phyloP scores from a whole-genome alignment of 2,113 vertebrate species.

The Pygathrix nemaeus region DNA sequence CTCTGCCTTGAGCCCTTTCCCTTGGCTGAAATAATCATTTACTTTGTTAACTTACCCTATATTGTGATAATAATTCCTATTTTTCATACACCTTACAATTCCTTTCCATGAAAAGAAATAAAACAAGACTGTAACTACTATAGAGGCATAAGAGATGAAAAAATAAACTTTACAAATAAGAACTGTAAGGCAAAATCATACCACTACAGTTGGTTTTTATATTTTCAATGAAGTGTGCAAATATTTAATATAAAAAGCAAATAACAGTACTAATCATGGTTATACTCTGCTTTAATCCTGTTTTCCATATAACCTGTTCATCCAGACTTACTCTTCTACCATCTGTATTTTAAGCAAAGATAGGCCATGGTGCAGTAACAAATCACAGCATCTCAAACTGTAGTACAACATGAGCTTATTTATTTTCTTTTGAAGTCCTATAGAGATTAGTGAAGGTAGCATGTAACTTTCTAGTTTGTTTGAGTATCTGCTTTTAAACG shows the following conservation, averaged over 20 bases:
- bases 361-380: not conserved
- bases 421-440: not conserved
- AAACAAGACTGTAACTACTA: not conserved
- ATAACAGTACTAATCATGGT: not conserved
- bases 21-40: conserved; percentile 40
- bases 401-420: not conserved
- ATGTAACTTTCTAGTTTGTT: not conserved
- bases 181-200: not conserved
- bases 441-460: not conserved
- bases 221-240: not conserved
- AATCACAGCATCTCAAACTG: not conserved
- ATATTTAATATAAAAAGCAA: not conserved
- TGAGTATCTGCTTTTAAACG: not conserved
- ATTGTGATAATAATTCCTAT: conserved; percentile 17
- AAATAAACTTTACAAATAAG: not conserved
- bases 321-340: not conserved
- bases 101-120: not conserved
- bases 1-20: not conserved
- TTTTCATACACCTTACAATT: not conserved
- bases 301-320: not conserved
- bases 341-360: not conserved
- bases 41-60: not conserved
- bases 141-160: not conserved
- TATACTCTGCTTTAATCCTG: not conserved
- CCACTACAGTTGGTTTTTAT: not conserved